Conservation (phyloP, 2,888 invertebrate species). For the Drosophila greeni region DNA sequence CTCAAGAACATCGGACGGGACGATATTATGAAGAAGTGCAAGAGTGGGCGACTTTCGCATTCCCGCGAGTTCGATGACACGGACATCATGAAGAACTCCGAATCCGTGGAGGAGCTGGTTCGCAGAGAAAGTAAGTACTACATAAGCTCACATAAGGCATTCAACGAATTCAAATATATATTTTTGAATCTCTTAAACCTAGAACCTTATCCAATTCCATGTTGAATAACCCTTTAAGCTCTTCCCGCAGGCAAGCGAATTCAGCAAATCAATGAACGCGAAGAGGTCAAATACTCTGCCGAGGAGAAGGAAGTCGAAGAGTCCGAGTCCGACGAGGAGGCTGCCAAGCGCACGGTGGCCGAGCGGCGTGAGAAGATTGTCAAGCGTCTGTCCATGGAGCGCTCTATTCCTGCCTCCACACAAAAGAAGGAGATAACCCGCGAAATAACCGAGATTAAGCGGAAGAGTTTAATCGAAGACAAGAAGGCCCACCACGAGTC, state of each 20-base stretch:
- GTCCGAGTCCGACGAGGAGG: slow-evolving; percentile 82
- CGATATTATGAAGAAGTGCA: slow-evolving; percentile 93
- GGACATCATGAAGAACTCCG: slow-evolving; percentile 85
- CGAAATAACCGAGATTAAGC: slow-evolving; percentile 85
- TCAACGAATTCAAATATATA: background rate
- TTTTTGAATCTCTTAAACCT: background rate
- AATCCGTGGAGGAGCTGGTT: slow-evolving; percentile 79
- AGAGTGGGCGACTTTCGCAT: slow-evolving; percentile 78
- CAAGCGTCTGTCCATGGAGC: slow-evolving; percentile 85
- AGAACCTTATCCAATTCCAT: slow-evolving; percentile 1
- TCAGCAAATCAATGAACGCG: slow-evolving; percentile 80
- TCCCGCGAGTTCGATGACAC: slow-evolving; percentile 81
- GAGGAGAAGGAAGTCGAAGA: slow-evolving; percentile 87
- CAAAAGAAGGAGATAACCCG: slow-evolving; percentile 87
- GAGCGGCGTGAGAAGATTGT: slow-evolving; percentile 88
- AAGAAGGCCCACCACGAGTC: slow-evolving; percentile 79
- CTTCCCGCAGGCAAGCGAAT: slow-evolving; percentile 75
- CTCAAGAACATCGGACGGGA: slow-evolving; percentile 91
- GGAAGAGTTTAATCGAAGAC: slow-evolving; percentile 81
- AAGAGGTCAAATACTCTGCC: slow-evolving; percentile 88
- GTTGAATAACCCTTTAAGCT: slow-evolving; percentile 8
- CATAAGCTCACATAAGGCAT: background rate
- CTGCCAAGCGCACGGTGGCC: slow-evolving; percentile 85
- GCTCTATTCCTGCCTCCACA: slow-evolving; percentile 85
- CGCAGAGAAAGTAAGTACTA: slow-evolving; percentile 77